phyloP scores from a whole-genome alignment of 2,797 vertebrate species.

The Amniataba percoides region DNA sequence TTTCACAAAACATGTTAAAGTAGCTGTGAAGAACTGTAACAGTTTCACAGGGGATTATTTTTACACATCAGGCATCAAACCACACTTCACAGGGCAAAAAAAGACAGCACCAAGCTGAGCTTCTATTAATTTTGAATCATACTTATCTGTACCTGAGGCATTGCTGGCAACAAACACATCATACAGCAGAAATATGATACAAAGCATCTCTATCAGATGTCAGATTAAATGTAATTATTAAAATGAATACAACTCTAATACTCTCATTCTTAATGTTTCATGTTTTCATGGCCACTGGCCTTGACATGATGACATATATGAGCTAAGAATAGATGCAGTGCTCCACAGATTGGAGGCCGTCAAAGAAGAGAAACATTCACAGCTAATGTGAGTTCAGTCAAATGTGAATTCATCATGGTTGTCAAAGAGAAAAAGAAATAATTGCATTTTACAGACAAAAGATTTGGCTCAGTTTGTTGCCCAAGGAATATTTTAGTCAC shows the following conservation, averaged over 20 bases:
- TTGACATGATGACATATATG: slow-evolving; percentile 14
- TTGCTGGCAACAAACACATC: slow-evolving; percentile 11
- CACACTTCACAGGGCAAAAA: slow-evolving; percentile 19
- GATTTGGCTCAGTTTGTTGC: slow-evolving; percentile 26
- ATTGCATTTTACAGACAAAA: slow-evolving; percentile 40
- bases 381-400: slow-evolving; percentile 5
- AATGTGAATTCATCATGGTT: slow-evolving; percentile 18
- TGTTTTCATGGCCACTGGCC: slow-evolving; percentile 30
- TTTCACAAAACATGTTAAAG: neutral
- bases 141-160: slow-evolving; percentile 24
- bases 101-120: slow-evolving; percentile 18
- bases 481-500: slow-evolving; percentile 30
- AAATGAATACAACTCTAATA: slow-evolving; percentile 54
- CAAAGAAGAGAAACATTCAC: slow-evolving; percentile 7
- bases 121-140: slow-evolving; percentile 1
- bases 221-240: slow-evolving; percentile 62
- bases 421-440: slow-evolving; percentile 34
- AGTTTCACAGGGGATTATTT: slow-evolving; percentile 19
- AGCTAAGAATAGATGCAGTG: slow-evolving; percentile 27
- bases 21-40: slow-evolving; percentile 4
- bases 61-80: slow-evolving; percentile 16
- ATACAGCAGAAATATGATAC: slow-evolving; percentile 13
- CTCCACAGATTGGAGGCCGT: slow-evolving; percentile 1
- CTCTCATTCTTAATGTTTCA: slow-evolving; percentile 37
- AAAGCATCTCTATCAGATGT: slow-evolving; percentile 52